phyloP scores from a whole-genome alignment of 1,140 invertebrate genomes.

The Holotrichia oblita region DNA sequence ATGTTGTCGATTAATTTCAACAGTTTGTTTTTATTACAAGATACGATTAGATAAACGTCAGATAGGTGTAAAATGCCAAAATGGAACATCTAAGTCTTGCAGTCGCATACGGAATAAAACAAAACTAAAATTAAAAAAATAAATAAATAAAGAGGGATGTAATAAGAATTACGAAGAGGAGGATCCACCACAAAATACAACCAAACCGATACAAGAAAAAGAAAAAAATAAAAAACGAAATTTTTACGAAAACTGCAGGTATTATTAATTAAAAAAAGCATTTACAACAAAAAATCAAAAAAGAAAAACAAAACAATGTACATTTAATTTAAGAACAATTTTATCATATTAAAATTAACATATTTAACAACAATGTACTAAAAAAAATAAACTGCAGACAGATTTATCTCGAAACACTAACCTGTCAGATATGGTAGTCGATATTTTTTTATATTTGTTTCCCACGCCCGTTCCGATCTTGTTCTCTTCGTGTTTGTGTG shows the following conservation, averaged over 20 bases:
- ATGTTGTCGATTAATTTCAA: too few relatives aligned
- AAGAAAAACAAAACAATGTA: conserved; percentile 73
- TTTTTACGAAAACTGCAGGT: conserved; percentile 71
- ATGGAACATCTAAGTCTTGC: conserved; percentile 3
- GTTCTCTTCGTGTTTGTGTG: too few relatives aligned
- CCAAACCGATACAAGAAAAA: conserved; percentile 48
- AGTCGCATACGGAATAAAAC: background rate
- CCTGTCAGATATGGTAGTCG: conserved; percentile 15
- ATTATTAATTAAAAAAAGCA: conserved; percentile 74
- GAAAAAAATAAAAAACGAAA: conserved; percentile 68
- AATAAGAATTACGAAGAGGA: background rate
- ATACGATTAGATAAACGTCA: background rate
- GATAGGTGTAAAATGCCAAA: background rate
- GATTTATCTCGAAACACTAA: conserved; percentile 42
- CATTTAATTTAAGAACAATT: conserved; percentile 75
- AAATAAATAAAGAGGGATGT: too few relatives aligned
- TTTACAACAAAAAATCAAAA: conserved; percentile 75
- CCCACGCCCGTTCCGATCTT: too few relatives aligned
- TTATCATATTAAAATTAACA: conserved; percentile 68
- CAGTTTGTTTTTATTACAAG: too few relatives aligned
- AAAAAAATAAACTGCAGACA: conserved; percentile 48
- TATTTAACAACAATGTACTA: conserved; percentile 69
- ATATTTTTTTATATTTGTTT: background rate
- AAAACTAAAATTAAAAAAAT: background rate
- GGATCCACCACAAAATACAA: conserved; percentile 40